Base-by-base conservation (phyloP, 1,140 invertebrate genomes). In the Temnothorax nylanderi region DNA sequence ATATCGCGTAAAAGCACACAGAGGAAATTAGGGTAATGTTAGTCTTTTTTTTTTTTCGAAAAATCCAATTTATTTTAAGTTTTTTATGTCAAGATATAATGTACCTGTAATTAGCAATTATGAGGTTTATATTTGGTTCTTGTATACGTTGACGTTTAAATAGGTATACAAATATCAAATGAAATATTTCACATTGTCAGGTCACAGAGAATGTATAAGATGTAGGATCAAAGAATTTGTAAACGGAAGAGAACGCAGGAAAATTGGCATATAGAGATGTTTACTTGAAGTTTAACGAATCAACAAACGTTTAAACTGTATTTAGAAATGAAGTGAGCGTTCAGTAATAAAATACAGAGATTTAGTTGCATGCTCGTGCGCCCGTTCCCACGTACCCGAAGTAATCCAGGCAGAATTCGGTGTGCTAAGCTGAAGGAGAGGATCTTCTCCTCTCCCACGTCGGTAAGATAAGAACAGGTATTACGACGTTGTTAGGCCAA, bases 401-500 rank as follows among this genome's bases (percentile, higher is more conserved):
- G 69, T 84, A 84, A 84, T 84, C 54, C 41, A 41, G n/a, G 3
- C 13, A 84, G 69, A 84, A 74, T 84, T 84, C 54, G 54, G 69
- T 37, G 47, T 37, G 41, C 26, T 67, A 81, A 69, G 26, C 65
- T 71, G 56, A 26, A 58, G 80, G 16, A 32, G 64, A 62, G 21
- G 47, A 47, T 54, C 69, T 84, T 62, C 26, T 26, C n/a, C 71
- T 75, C 44, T 54, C 26, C 8, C 44, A 67, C 8, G 69, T 64
- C 65, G 49, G 37, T n/a, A 41, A 67, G 37, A 71, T 87, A 75
- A 51, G 62, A 77, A 37, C 44, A 47, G 49, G 67, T 71, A 64
- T 76, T 77, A 58, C 56, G 18, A 54, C 56, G 21, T 86, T 86
- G 69, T 60, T 69, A 62, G 82, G 65, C 84, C 65, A 72, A 76